Evolutionary conservation across 2,797 vertebrate genomes (phyloP).

Genomic region (Cottoperca gobio): DNA sequence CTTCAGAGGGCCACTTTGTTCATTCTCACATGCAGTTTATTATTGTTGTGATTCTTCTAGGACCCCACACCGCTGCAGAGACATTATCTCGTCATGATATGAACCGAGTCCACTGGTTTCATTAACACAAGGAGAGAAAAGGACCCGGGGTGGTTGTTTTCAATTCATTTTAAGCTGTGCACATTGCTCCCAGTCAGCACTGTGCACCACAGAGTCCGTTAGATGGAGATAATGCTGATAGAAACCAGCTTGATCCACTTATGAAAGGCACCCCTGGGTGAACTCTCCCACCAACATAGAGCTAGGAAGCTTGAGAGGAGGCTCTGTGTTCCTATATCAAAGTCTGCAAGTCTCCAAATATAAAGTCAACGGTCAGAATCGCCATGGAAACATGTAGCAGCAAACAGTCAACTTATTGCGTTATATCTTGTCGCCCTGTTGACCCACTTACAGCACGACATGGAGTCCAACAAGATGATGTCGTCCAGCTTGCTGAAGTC

Average conservation of each 20-base stretch:
- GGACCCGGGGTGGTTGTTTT: conserved; percentile 55
- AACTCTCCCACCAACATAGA: conserved; percentile 39
- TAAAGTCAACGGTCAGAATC: conserved; percentile 33
- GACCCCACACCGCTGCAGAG: conserved; percentile 49
- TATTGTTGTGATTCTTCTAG: conserved; percentile 51
- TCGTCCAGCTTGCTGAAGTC: conserved; percentile 94
- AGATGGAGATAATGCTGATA: conserved; percentile 55
- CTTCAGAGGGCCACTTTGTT: conserved; percentile 29
- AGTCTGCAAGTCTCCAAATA: conserved; percentile 10
- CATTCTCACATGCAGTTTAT: conserved; percentile 48
- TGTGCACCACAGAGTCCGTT: conserved; percentile 44
- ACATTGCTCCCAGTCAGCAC: conserved; percentile 53
- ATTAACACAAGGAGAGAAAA: conserved; percentile 33
- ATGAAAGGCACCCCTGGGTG: conserved; percentile 48
- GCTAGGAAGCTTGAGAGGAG: conserved; percentile 2
- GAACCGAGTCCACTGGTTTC: conserved; percentile 18
- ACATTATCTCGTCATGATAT: conserved; percentile 46
- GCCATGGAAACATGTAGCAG: conserved; percentile 36
- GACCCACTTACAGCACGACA: conserved; percentile 89
- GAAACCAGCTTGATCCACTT: conserved; percentile 68
- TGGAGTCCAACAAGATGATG: conserved; percentile 96
- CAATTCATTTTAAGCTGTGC: conserved; percentile 53
- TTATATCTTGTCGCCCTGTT: conserved; percentile 37
- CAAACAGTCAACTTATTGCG: conserved; percentile 20
- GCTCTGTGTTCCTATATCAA: conserved; percentile 25